phyloP scores from a whole-genome alignment of 2,888 invertebrate species.

The Pristionchus fissidentatus region DNA sequence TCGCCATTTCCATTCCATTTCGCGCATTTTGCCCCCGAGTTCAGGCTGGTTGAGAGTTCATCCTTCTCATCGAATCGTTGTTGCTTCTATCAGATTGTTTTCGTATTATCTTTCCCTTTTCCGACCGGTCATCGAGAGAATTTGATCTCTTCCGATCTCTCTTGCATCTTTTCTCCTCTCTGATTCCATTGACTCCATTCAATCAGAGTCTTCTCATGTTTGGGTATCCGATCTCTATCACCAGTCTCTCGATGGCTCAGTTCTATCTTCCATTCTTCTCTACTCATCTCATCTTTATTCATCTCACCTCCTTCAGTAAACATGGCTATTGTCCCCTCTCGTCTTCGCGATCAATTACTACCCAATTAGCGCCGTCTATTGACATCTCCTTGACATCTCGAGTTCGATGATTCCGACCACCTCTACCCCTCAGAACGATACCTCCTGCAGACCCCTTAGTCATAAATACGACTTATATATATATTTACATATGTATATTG shows the following conservation, averaged over 20 bases:
- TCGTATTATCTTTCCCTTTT: background rate
- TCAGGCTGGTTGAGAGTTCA: slow-evolving; percentile 25
- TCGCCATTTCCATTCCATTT: background rate
- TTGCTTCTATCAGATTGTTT: background rate
- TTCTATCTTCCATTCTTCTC: background rate
- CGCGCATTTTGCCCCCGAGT: slow-evolving; percentile 6
- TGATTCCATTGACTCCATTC: too few species aligned
- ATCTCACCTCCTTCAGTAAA: background rate
- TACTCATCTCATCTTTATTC: slow-evolving; percentile 3
- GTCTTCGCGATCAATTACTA: slow-evolving; percentile 36
- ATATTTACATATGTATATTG: too few species aligned
- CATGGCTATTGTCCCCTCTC: slow-evolving; percentile 10
- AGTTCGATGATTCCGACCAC: background rate
- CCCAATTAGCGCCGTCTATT: slow-evolving; percentile 25
- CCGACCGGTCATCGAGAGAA: too few species aligned
- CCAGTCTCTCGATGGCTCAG: background rate
- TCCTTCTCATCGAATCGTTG: too few species aligned
- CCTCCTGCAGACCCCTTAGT: too few species aligned
- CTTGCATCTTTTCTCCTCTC: too few species aligned
- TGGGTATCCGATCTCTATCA: slow-evolving; percentile 24
- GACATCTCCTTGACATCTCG: background rate
- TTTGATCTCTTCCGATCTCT: background rate
- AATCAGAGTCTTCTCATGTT: slow-evolving; percentile 30
- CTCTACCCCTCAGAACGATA: background rate
- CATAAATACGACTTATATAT: too few species aligned